Evolutionary conservation across 2,797 vertebrate species (phyloP).

Genomic region (Lagorchestes hirsutus): DNA sequence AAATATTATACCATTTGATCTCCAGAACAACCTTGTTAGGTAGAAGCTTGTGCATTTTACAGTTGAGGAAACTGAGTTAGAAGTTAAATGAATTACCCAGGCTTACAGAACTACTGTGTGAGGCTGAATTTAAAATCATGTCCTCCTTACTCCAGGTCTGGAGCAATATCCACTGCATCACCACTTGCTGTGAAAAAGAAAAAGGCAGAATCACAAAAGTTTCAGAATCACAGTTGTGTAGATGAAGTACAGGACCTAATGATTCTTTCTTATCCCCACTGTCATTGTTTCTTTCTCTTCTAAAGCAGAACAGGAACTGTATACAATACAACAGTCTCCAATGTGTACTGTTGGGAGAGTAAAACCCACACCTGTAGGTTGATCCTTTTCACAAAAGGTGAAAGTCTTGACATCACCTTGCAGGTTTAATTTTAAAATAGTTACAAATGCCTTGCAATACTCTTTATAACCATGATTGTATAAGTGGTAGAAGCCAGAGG

Average conservation of each 20-base stretch:
- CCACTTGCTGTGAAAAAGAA: background rate
- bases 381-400: constrained; percentile 62
- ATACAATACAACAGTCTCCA: constrained; percentile 32
- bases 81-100: background rate
- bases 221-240: constrained; percentile 31
- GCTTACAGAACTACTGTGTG: background rate
- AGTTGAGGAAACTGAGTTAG: background rate
- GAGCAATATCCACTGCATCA: background rate
- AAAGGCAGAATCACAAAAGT: background rate
- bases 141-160: background rate
- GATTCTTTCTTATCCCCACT: constrained; percentile 31
- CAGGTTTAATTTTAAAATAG: constrained; percentile 62
- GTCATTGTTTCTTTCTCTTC: constrained; percentile 52
- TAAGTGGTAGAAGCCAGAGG: background rate
- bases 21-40: background rate
- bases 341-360: constrained; percentile 44
- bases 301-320: constrained; percentile 34
- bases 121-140: background rate
- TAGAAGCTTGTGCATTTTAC: background rate
- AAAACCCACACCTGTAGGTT: constrained; percentile 47
- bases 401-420: constrained; percentile 46
- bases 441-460: constrained; percentile 47
- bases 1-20: background rate
- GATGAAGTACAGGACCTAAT: constrained; percentile 36
- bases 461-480: constrained; percentile 50